Percentiles rank a stretch among this genome's conserved stretches.
Conservation (phyloP, 37 sponge, comb jelly and placozoan species). For the Bolinopsis microptera region DNA sequence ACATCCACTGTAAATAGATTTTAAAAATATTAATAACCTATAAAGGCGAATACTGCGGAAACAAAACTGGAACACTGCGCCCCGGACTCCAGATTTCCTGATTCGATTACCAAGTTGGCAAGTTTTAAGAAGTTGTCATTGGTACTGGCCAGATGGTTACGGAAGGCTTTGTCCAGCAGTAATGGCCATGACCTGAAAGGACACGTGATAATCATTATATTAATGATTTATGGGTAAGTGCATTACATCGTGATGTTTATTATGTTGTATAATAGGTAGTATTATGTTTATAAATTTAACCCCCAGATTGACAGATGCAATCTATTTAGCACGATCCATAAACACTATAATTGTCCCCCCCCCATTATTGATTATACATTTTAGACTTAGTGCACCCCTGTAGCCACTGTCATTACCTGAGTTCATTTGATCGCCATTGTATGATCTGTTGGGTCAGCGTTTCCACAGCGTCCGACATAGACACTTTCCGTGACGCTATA, state of each 20-base stretch:
- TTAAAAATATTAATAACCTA: too few species aligned
- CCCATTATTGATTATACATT: too few species aligned
- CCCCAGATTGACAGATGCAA: too few species aligned
- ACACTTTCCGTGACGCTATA: conserved; percentile 13
- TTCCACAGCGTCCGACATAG: background rate
- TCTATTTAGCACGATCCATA: too few species aligned
- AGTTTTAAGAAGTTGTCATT: background rate
- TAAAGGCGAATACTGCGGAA: background rate
- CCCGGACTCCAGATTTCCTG: background rate
- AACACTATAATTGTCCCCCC: too few species aligned
- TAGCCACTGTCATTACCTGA: too few species aligned
- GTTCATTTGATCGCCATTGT: conserved; percentile 15
- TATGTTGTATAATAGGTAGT: too few species aligned
- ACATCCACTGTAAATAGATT: too few species aligned
- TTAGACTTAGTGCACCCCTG: too few species aligned
- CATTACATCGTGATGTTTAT: too few species aligned
- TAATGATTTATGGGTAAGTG: too few species aligned
- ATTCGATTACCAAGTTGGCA: background rate
- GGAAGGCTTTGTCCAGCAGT: background rate
- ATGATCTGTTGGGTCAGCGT: conserved; percentile 12
- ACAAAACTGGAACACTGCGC: background rate
- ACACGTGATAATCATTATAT: background rate
- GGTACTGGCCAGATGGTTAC: background rate
- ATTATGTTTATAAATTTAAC: too few species aligned
- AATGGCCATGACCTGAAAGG: conserved; percentile 41